phyloP scores from a whole-genome alignment of 2,113 vertebrate species.

The Equus przewalskii region DNA sequence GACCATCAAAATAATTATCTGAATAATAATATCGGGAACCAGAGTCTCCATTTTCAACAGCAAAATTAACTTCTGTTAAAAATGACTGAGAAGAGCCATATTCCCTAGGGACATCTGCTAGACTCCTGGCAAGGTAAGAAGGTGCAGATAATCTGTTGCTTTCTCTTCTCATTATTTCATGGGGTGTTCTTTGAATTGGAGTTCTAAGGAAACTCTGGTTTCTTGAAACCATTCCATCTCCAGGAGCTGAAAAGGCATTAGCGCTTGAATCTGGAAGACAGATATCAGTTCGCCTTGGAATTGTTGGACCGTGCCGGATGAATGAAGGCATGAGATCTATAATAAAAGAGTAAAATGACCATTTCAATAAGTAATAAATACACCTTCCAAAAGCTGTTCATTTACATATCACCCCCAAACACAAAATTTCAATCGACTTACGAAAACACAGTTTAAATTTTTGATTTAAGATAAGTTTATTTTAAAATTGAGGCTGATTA shows the following conservation, averaged over 20 bases:
- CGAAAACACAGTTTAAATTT: constrained; percentile 44
- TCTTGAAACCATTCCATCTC: constrained; percentile 91
- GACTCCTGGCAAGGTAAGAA: constrained; percentile 92
- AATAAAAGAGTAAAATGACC: not conserved
- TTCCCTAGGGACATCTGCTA: constrained; percentile 94
- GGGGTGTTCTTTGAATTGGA: constrained; percentile 91
- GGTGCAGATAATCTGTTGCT: constrained; percentile 97
- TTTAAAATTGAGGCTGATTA: constrained; percentile 51
- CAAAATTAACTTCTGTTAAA: constrained; percentile 90
- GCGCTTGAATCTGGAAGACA: constrained; percentile 91
- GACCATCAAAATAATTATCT: constrained; percentile 93
- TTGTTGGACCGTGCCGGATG: constrained; percentile 98
- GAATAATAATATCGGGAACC: constrained; percentile 91
- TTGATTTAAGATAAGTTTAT: not conserved
- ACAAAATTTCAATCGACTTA: constrained; percentile 19
- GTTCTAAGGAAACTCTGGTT: constrained; percentile 95
- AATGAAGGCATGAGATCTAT: constrained; percentile 99
- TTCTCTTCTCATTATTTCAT: constrained; percentile 94
- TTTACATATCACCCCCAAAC: constrained; percentile 19
- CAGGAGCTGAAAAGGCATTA: constrained; percentile 87
- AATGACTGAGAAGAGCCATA: constrained; percentile 95
- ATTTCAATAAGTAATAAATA: constrained; percentile 47
- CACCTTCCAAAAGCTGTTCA: constrained; percentile 52
- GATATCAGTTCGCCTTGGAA: constrained; percentile 95
- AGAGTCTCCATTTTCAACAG: constrained; percentile 94